Conservation (phyloP, 1,140 invertebrate genomes). For the Dufourea novaeangliae region DNA sequence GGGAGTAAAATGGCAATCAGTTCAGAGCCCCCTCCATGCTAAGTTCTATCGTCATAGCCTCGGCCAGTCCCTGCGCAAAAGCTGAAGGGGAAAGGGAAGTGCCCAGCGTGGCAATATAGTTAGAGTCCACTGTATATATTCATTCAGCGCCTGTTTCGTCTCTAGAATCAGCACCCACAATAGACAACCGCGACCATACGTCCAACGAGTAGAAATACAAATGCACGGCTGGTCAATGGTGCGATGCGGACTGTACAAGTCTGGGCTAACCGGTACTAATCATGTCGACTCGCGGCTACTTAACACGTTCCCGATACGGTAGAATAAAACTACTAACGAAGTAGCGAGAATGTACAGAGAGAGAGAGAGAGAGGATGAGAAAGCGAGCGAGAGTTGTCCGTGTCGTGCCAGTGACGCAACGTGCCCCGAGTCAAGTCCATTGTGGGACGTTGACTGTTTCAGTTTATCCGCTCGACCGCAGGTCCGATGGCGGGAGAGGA, state of each 20-base stretch:
- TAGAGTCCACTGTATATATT: too few relatives aligned
- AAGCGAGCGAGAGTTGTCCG: conserved; percentile 58
- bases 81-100: too few relatives aligned
- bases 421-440: conserved; percentile 75
- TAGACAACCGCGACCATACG: background rate
- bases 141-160: background rate
- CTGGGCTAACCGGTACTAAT: conserved; percentile 40
- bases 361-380: background rate
- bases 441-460: conserved; percentile 80
- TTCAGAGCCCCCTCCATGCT: too few relatives aligned
- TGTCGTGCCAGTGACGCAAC: conserved; percentile 76
- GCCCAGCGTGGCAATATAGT: too few relatives aligned
- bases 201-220: conserved; percentile 34
- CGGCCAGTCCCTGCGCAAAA: too few relatives aligned
- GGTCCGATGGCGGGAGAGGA: conserved; percentile 83
- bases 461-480: conserved; percentile 83
- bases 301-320: background rate
- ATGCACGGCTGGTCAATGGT: conserved; percentile 74
- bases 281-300: background rate
- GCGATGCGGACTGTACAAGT: conserved; percentile 70
- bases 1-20: too few relatives aligned
- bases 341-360: background rate
- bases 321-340: conserved; percentile 9
- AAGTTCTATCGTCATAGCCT: too few relatives aligned
- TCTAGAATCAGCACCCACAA: background rate